phyloP scores from a whole-genome alignment of 2,888 invertebrate species.

The Ommatoiulus sabulosus region DNA sequence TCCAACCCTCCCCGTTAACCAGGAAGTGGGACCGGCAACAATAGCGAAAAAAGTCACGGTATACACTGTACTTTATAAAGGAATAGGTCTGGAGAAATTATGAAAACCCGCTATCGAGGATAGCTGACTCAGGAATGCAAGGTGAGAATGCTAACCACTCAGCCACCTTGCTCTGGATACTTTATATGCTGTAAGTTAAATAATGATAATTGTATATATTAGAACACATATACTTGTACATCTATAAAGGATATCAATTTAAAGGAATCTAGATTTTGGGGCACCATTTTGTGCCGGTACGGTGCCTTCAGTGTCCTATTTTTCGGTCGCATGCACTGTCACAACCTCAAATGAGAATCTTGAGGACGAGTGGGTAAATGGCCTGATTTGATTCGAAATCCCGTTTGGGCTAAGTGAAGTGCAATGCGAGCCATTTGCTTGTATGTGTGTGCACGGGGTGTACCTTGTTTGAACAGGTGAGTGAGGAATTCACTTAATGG shows the following conservation, averaged over 20 bases:
- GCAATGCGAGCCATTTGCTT: conserved; percentile 25
- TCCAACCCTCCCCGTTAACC: too few species aligned
- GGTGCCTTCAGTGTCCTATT: background rate
- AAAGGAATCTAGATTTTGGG: background rate
- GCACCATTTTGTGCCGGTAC: background rate
- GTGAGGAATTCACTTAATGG: conserved; percentile 36
- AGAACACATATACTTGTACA: too few species aligned
- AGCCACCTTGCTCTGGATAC: too few species aligned
- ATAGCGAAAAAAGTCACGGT: too few species aligned
- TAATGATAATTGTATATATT: too few species aligned
- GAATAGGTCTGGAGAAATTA: too few species aligned
- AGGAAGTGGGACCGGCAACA: too few species aligned
- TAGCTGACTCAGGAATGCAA: too few species aligned
- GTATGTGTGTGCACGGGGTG: conserved; percentile 25
- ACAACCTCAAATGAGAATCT: background rate
- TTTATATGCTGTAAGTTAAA: too few species aligned
- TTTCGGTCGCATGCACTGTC: background rate
- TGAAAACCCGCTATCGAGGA: too few species aligned
- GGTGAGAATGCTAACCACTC: too few species aligned
- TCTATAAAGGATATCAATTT: background rate
- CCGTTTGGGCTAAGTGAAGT: conserved; percentile 12
- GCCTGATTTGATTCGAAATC: background rate
- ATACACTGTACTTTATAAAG: too few species aligned
- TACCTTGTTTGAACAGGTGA: conserved; percentile 36
- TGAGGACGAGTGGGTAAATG: background rate